phyloP scores from a whole-genome alignment of 2,888 invertebrate species.

The Tortrix viridana region DNA sequence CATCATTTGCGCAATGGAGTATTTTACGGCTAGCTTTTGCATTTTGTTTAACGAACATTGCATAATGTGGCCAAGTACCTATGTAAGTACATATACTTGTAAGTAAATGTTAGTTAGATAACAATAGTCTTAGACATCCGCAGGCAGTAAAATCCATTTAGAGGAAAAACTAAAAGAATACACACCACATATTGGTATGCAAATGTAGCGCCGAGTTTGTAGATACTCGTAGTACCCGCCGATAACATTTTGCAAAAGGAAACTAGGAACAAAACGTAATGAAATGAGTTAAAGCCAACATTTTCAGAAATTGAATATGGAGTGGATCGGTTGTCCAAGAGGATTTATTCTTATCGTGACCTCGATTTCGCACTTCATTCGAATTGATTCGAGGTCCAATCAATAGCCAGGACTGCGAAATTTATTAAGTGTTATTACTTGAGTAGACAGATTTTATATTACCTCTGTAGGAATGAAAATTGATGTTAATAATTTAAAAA shows the following conservation, averaged over 20 bases:
- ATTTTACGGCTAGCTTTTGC: constrained; percentile 28
- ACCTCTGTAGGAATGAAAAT: neutral
- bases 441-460: neutral
- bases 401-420: constrained; percentile 3
- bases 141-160: constrained; percentile 1
- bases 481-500: neutral
- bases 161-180: constrained; percentile 5
- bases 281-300: constrained; percentile 52
- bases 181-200: constrained; percentile 11
- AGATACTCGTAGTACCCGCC: constrained; percentile 6
- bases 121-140: too few relatives aligned
- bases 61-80: neutral
- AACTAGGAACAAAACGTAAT: constrained; percentile 38
- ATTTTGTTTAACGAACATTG: constrained; percentile 12
- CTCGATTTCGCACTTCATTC: constrained; percentile 3
- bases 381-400: constrained; percentile 10
- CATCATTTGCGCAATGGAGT: constrained; percentile 30
- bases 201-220: constrained; percentile 17
- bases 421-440: neutral
- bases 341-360: constrained; percentile 16
- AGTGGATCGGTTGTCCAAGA: constrained; percentile 17
- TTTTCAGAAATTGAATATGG: constrained; percentile 52
- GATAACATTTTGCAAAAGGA: constrained; percentile 20
- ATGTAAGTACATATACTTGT: neutral
- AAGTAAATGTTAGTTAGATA: neutral